Base-by-base conservation (phyloP, 1,140 invertebrate genomes). In the Amyelois transitella region DNA sequence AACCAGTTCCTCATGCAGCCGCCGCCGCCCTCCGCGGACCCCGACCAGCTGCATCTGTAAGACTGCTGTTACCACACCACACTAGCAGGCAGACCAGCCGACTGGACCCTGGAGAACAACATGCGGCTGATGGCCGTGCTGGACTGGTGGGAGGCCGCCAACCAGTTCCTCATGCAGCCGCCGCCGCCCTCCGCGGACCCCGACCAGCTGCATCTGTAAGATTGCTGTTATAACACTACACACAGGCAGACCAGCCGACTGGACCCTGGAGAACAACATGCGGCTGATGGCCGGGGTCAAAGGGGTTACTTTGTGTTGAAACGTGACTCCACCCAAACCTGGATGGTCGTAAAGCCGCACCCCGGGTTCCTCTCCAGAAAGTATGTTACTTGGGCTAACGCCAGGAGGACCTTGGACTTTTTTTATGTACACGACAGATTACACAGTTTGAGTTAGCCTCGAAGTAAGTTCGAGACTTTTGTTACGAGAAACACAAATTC, bases 91-190 rank as follows among this genome's bases (percentile, higher is more conserved):
- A 28, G 7, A 12, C 12, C 25, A n/a, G 93, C 94, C 57, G 97
- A 97, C 54, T 98, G 96, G 0, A 93, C 99, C 53, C 86, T 99
- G 17, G 88, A 99, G 2, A 98, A 99, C 78, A 98, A 98, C 76
- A 98, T 99, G 96, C 90, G 97, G 48, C 84, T 99, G 4, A 97
- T 99, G 91, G 94, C 96, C 0, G 94, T 99, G 47, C 89, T 98
- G 65, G 97, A 98, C 82, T 99, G 97, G 96, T 94, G 98, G 92
- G 93, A 97, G 75, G 91, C 93, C 8, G 91, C 96, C 0, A 92
- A 92, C 65, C 93, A 96, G 65, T 99, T 98, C 81, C 89, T 99
- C 51, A 78, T 86, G 86, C 86, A 87, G 72, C 74, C 84, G 48
- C 83, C 84, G 28, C 67, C 70, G 43, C 76, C 83, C 10, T 28